phyloP scores from a whole-genome alignment of 2,888 invertebrate species.

The Oscheius sp. region DNA sequence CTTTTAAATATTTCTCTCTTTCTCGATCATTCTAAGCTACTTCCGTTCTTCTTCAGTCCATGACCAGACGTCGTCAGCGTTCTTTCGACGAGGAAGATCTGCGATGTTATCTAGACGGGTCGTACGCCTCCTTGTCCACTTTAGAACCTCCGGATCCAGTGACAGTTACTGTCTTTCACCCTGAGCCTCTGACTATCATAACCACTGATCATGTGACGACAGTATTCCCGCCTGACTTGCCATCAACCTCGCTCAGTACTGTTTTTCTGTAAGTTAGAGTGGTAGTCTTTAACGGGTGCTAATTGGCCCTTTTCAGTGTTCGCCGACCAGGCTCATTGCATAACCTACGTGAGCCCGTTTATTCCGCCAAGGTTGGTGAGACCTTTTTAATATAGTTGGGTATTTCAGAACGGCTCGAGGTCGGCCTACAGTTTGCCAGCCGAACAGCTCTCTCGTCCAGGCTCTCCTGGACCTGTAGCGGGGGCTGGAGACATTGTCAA shows the following conservation, averaged over 20 bases:
- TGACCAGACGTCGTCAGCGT: conserved; percentile 28
- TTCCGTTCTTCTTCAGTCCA: not conserved
- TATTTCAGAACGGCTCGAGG: conserved; percentile 21
- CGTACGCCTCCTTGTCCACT: conserved; percentile 24
- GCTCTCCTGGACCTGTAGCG: conserved; percentile 62
- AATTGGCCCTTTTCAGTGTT: conserved; percentile 20
- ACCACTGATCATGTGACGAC: conserved; percentile 43
- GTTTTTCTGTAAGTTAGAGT: conserved; percentile 49
- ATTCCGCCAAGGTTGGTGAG: conserved; percentile 16
- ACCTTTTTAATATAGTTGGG: not conserved
- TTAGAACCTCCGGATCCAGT: conserved; percentile 27
- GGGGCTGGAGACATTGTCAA: conserved; percentile 69
- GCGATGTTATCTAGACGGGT: conserved; percentile 52
- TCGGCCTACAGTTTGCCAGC: conserved; percentile 23
- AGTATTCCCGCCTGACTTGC: conserved; percentile 47
- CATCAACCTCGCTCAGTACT: conserved; percentile 44
- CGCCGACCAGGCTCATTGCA: conserved; percentile 34
- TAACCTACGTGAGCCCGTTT: conserved; percentile 25
- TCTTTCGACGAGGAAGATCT: conserved; percentile 51
- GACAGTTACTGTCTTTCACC: conserved; percentile 8
- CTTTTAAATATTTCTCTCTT: conserved; percentile 18
- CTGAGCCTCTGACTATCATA: conserved; percentile 40
- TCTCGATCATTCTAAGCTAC: not conserved
- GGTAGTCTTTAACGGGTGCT: no score
- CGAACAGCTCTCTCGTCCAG: conserved; percentile 37